phyloP scores from a whole-genome alignment of 2,113 vertebrate species.

The Chrysochloris asiatica region DNA sequence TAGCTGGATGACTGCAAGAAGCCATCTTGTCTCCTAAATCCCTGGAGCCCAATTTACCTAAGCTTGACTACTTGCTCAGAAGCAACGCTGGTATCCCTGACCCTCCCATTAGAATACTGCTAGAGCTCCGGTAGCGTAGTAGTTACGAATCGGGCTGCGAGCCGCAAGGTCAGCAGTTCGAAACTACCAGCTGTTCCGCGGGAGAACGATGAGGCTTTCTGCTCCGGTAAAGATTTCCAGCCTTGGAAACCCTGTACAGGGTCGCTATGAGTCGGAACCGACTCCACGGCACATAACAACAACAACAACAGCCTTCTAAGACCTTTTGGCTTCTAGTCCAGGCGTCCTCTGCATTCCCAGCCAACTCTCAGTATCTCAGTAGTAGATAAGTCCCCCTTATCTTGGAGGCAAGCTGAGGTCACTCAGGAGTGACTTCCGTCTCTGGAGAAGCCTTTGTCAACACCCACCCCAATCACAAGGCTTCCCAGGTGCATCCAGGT shows the following conservation, averaged over 20 bases:
- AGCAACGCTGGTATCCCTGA: neutral
- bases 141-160: no score
- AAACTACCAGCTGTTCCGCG: no score
- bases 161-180: no score
- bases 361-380: neutral
- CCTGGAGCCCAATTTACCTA: neutral
- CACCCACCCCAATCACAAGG: neutral
- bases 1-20: neutral
- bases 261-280: no score
- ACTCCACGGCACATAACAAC: no score
- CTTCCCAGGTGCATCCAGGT: conserved; percentile 61
- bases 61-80: neutral
- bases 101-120: neutral
- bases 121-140: no score
- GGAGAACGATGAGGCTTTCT: no score
- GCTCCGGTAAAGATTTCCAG: no score
- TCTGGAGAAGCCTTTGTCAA: neutral
- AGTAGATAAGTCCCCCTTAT: neutral
- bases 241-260: no score
- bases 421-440: neutral
- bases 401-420: neutral
- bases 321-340: neutral
- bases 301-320: neutral
- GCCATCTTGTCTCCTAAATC: conserved; percentile 1
- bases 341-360: neutral